Base-by-base conservation (phyloP, 2,113 vertebrate genomes). In the Benitochromis conjunctus region DNA sequence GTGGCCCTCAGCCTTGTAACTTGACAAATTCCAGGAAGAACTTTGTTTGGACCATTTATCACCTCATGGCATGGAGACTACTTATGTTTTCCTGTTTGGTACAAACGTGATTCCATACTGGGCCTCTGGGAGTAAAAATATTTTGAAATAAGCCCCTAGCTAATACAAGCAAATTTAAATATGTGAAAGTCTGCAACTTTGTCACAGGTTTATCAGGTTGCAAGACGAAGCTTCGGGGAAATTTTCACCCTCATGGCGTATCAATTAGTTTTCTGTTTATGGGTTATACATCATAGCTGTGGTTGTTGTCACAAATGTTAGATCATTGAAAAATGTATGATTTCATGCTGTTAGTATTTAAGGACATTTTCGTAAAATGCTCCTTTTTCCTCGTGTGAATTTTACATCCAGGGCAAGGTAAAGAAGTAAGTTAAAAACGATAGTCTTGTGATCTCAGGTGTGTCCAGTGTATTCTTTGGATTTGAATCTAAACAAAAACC, bases 401-500 rank as follows among this genome's bases (percentile, higher is more conserved):
- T 64, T 79, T n/a, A 41, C 18, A 24, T 74, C 8, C 10, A 12
- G 14, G 12, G 4, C 9, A 62, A 31, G 19, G 71, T 54, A 34
- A 53, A 53, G 38, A 29, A 36, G 38, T 69, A 74, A 38, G n/a
- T 38, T 80, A 4, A 19, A 74, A 74, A 29, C 43, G 19, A 74
- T 51, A 51, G 43, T 51, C 43, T 74, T 74, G 69, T 51, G 69
- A 12, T 53, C 41, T 82, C 24, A 29, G 29, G 18, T 78, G 38
- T 41, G 54, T 80, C 14, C 43, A 41, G 51, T 6, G 56, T 19
- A 62, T 64, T 56, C 71, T 26, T 34, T 56, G 16, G 80, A n/a
- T 71, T 56, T 69, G 58, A 79, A 34, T 81, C 79, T 53, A 79
- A 53, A 11, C 58, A 78, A 62, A 78, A 64, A 74, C 24, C 43